These are phyloP conservation scores for Andrena marginata DNA, from an alignment of 2,888 invertebrate genomes.

Conservation along the genomic window DNA sequence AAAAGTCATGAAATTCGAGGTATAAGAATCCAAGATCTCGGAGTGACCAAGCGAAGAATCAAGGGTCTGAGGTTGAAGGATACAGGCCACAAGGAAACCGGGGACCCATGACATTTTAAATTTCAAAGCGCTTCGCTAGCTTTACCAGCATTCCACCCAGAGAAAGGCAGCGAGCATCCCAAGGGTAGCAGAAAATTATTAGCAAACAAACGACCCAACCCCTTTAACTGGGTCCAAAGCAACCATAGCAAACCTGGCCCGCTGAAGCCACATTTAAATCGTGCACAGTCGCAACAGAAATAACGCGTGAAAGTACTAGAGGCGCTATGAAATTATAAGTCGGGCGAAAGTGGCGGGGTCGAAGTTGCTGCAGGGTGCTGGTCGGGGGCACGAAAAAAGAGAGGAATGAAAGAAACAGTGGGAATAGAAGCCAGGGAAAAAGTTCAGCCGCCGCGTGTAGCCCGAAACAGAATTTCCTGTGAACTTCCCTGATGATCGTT, in stretches of 20 bases:
- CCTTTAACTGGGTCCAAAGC: background rate
- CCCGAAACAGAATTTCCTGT: background rate
- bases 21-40: background rate
- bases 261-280: background rate
- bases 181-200: background rate
- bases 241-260: background rate
- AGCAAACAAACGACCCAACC: background rate
- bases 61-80: background rate
- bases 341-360: background rate
- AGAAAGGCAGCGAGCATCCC: background rate
- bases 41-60: background rate
- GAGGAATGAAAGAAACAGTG: background rate
- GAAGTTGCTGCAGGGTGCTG: background rate
- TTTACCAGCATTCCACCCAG: no score
- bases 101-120: background rate
- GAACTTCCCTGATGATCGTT: constrained; percentile 34
- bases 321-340: constrained; percentile 31
- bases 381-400: background rate
- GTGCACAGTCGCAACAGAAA: background rate
- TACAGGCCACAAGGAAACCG: background rate
- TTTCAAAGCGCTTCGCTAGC: no score
- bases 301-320: constrained; percentile 11
- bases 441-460: constrained; percentile 2
- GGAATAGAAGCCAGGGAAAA: background rate
- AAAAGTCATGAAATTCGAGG: background rate